Evolutionary conservation across 2,113 vertebrate genomes (phyloP).

Genomic region (Megaceryle torquata): DNA sequence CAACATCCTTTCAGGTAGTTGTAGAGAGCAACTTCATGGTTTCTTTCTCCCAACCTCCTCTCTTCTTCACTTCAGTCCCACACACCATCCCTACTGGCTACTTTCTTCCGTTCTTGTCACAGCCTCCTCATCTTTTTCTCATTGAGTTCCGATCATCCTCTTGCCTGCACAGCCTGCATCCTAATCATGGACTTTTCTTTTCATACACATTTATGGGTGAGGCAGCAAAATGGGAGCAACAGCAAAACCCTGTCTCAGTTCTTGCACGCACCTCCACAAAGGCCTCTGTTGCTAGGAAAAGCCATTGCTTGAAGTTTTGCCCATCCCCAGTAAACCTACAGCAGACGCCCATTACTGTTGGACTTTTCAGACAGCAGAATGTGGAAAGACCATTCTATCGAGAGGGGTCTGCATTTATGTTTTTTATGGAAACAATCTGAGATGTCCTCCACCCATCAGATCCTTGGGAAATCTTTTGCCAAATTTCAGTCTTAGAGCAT

Average conservation of each 20-base stretch:
- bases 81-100: neutral
- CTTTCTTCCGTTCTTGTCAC: neutral
- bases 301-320: neutral
- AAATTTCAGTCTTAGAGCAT: neutral
- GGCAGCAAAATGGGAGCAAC: neutral
- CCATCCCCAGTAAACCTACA: neutral
- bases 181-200: neutral
- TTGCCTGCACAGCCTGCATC: neutral
- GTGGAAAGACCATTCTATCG: neutral
- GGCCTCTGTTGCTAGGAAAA: neutral
- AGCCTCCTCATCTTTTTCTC: neutral
- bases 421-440: neutral
- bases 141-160: neutral
- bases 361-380: neutral
- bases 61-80: neutral
- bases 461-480: neutral
- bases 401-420: neutral
- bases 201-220: neutral
- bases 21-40: neutral
- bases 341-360: neutral
- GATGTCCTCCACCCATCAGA: neutral
- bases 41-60: neutral
- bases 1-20: too few species aligned
- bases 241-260: neutral
- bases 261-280: neutral